Conservation (phyloP, 2,888 invertebrate species). For the Lasioglossum zephyrum region DNA sequence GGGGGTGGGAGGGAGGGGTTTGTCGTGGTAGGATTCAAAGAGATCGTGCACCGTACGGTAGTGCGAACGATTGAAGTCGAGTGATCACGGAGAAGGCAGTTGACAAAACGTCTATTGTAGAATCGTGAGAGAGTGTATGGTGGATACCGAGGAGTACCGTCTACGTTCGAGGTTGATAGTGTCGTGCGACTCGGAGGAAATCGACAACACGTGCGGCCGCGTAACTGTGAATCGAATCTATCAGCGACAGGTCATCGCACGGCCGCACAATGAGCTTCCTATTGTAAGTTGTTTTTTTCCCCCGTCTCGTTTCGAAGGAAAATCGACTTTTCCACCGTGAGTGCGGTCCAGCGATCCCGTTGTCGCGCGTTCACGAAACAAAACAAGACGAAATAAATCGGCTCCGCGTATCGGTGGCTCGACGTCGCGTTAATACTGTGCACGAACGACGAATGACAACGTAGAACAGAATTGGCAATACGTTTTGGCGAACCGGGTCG, state of each 20-base stretch:
- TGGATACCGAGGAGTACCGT: conserved; percentile 18
- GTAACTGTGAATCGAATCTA: conserved; percentile 38
- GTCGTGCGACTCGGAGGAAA: conserved; percentile 12
- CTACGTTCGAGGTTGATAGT: background rate
- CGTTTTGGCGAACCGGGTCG: conserved; percentile 18
- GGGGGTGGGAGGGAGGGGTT: conserved; percentile 8
- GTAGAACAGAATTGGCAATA: conserved; percentile 28
- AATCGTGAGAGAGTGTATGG: conserved; percentile 43
- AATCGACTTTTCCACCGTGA: conserved; percentile 37
- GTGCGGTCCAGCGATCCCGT: background rate
- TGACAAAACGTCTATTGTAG: conserved; percentile 60
- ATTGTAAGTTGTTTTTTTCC: conserved; percentile 79
- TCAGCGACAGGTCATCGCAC: conserved; percentile 60
- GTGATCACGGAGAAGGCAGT: conserved; percentile 53
- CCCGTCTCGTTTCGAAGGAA: conserved; percentile 22
- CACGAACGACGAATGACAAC: conserved; percentile 44
- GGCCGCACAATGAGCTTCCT: conserved; percentile 82
- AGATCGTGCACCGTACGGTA: conserved; percentile 44
- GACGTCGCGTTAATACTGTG: background rate
- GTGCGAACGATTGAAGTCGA: conserved; percentile 51
- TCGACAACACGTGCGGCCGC: conserved; percentile 46
- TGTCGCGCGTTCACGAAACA: background rate
- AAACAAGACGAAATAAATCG: background rate
- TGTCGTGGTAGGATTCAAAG: conserved; percentile 47
- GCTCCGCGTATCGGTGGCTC: background rate